These are phyloP conservation scores for Furcula furcula DNA, from an alignment of 2,888 invertebrate genomes.

Conservation along the genomic window DNA sequence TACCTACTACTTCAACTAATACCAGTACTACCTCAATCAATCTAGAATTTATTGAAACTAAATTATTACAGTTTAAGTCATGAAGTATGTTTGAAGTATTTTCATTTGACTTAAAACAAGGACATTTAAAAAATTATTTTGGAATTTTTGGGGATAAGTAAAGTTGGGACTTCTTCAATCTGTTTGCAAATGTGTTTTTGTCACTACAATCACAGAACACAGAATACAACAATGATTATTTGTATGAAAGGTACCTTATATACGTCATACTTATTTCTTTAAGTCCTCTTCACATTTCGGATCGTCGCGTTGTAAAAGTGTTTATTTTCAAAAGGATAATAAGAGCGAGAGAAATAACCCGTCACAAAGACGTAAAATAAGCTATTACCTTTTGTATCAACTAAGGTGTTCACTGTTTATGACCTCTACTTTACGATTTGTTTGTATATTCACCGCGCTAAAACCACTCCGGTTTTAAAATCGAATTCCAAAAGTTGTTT, in stretches of 20 bases:
- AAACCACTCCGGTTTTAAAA: conserved; percentile 57
- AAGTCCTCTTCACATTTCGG: conserved; percentile 19
- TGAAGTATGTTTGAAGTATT: no score
- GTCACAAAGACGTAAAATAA: conserved; percentile 74
- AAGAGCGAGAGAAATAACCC: conserved; percentile 56
- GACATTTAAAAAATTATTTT: no score
- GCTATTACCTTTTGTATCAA: conserved; percentile 77
- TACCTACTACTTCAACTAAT: no score
- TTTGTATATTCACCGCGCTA: conserved; percentile 54
- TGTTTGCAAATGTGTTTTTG: neutral
- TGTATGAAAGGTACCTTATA: no score
- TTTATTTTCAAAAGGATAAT: conserved; percentile 66
- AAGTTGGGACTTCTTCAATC: no score
- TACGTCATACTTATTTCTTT: neutral
- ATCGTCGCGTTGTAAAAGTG: conserved; percentile 57
- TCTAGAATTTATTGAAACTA: no score
- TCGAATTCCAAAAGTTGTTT: conserved; percentile 57
- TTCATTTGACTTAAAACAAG: no score
- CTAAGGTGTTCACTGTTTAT: conserved; percentile 72
- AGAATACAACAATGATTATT: neutral
- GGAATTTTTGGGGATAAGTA: no score
- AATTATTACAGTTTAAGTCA: no score
- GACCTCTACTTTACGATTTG: conserved; percentile 70
- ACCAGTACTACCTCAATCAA: no score
- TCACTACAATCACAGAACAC: neutral